Percentiles rank a stretch among this genome's conserved stretches.
These are phyloP conservation scores for Macrostomum lignano DNA, from an alignment of 1,140 invertebrate species.

Conservation along the genomic window DNA sequence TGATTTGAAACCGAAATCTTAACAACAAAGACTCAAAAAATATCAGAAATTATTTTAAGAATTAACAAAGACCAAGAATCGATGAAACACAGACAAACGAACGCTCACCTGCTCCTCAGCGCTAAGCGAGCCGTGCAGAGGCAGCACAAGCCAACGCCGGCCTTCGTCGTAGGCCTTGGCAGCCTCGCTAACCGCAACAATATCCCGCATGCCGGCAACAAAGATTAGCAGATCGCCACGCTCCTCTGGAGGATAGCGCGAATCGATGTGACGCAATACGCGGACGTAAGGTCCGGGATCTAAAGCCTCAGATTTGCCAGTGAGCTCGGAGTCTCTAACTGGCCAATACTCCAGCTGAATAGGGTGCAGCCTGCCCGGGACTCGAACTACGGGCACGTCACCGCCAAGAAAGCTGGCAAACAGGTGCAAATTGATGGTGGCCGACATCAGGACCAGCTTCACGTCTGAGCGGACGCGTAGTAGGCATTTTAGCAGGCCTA, in stretches of 20 bases:
- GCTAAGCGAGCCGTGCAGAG: constrained; percentile 66
- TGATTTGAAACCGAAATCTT: too few species aligned
- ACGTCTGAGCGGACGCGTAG: constrained; percentile 48
- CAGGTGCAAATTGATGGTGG: constrained; percentile 78
- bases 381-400: constrained; percentile 49
- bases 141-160: constrained; percentile 63
- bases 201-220: constrained; percentile 76
- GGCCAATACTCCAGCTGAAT: constrained; percentile 2
- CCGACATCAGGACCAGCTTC: constrained; percentile 85
- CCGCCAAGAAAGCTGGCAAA: constrained; percentile 70
- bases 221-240: constrained; percentile 73
- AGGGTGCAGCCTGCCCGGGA: not conserved
- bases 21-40: too few species aligned
- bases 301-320: too few species aligned
- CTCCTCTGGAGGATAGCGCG: constrained; percentile 11
- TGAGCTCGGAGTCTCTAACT: too few species aligned
- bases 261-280: constrained; percentile 64
- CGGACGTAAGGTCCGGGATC: constrained; percentile 63
- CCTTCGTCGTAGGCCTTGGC: constrained; percentile 49
- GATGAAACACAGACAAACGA: too few species aligned
- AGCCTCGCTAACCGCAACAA: constrained; percentile 67
- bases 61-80: too few species aligned
- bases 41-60: too few species aligned
- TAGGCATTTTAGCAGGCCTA: constrained; percentile 65
- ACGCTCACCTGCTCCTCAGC: constrained; percentile 70